phyloP scores from a whole-genome alignment of 1,140 invertebrate genomes.

The Drosophila lacertosa region DNA sequence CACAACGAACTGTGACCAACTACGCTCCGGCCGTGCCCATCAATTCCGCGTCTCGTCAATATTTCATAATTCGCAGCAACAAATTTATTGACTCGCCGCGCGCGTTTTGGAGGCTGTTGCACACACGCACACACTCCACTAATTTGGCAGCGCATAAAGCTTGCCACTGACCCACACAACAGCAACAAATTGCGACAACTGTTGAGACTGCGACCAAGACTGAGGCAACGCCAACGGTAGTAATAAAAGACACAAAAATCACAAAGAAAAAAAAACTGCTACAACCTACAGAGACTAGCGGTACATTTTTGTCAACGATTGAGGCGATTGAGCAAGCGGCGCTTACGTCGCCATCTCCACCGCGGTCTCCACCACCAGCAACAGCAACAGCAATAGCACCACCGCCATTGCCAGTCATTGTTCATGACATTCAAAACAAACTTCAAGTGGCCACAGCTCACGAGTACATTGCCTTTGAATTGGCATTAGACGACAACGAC shows the following conservation, averaged over 20 bases:
- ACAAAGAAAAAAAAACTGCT: slow-evolving; percentile 16
- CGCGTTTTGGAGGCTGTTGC: slow-evolving; percentile 40
- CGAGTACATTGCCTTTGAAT: slow-evolving; percentile 43
- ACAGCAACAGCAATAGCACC: slow-evolving; percentile 2
- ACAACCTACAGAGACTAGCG: slow-evolving; percentile 46
- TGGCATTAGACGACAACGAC: slow-evolving; percentile 14
- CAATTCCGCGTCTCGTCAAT: slow-evolving; percentile 51
- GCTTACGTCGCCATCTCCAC: slow-evolving; percentile 15
- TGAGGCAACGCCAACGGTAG: slow-evolving; percentile 45
- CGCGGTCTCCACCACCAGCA: slow-evolving; percentile 12
- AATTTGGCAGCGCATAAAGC: slow-evolving; percentile 36
- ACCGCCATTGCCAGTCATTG: slow-evolving; percentile 60
- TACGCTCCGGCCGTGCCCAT: slow-evolving; percentile 35
- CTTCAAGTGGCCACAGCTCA: slow-evolving; percentile 54
- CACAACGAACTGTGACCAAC: slow-evolving; percentile 32
- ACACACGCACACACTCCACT: slow-evolving; percentile 18
- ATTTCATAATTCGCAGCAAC: slow-evolving; percentile 65
- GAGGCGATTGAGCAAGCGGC: slow-evolving; percentile 30
- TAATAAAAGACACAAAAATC: slow-evolving; percentile 44
- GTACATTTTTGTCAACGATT: slow-evolving; percentile 72
- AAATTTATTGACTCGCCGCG: slow-evolving; percentile 42
- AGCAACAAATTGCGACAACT: slow-evolving; percentile 59
- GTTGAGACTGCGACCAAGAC: slow-evolving; percentile 31
- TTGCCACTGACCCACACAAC: slow-evolving; percentile 78
- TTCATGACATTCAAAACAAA: slow-evolving; percentile 80